phyloP scores from a whole-genome alignment of 2,797 vertebrate species.

The Chelidonichthys spinosus region DNA sequence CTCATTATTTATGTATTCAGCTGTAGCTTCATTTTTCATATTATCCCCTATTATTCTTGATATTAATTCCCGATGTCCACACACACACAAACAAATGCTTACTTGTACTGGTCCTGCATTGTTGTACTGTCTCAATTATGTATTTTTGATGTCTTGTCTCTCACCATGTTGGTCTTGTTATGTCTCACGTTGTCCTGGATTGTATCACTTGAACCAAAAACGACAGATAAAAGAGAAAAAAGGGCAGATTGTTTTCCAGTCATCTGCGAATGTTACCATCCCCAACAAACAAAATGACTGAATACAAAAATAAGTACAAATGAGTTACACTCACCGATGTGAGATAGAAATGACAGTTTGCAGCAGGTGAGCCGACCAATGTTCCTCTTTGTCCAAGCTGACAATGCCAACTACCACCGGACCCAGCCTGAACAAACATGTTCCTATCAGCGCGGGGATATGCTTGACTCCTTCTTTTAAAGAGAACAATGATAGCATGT shows the following conservation, averaged over 20 bases:
- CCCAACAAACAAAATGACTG: constrained; percentile 52
- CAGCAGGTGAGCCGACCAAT: constrained; percentile 60
- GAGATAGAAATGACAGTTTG: constrained; percentile 68
- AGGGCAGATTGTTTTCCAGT: constrained; percentile 38
- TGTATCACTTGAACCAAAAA: too few relatives aligned
- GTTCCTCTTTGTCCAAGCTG: constrained; percentile 56
- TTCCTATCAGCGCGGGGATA: constrained; percentile 46
- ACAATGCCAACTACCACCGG: constrained; percentile 41
- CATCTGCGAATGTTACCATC: constrained; percentile 60
- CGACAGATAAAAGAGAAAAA: constrained; percentile 2
- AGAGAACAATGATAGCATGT: constrained; percentile 24
- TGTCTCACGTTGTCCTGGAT: too few relatives aligned
- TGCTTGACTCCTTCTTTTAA: constrained; percentile 44
- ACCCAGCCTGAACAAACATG: constrained; percentile 47
- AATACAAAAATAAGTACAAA: constrained; percentile 66
- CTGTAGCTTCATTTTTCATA: too few relatives aligned
- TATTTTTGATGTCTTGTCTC: too few relatives aligned
- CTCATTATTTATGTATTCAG: too few relatives aligned
- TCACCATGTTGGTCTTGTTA: too few relatives aligned
- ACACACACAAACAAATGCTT: too few relatives aligned
- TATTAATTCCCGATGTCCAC: too few relatives aligned
- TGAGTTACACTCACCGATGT: constrained; percentile 67
- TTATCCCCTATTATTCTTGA: too few relatives aligned
- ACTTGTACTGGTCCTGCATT: too few relatives aligned
- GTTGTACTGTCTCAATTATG: too few relatives aligned